These are phyloP conservation scores for Lumbricus terrestris DNA, from an alignment of 2,888 invertebrate genomes.

Conservation along the genomic window DNA sequence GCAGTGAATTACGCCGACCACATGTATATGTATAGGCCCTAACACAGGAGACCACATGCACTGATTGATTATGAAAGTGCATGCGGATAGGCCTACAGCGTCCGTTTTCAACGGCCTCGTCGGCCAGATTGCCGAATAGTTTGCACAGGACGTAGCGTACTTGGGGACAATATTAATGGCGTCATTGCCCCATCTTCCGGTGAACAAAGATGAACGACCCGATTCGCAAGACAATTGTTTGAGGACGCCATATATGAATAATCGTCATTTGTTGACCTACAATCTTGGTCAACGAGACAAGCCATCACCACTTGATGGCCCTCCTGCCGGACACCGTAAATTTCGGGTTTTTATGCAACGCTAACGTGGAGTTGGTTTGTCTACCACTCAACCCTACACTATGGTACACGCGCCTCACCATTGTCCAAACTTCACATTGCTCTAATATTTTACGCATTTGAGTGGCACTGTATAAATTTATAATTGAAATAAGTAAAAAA, in stretches of 20 bases:
- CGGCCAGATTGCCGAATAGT: background rate
- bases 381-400: background rate
- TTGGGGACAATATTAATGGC: background rate
- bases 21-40: too few relatives aligned
- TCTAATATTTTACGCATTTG: too few relatives aligned
- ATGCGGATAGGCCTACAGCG: background rate
- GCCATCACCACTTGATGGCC: background rate
- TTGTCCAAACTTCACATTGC: background rate
- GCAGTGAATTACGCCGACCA: background rate
- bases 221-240: background rate
- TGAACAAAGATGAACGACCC: background rate
- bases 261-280: background rate
- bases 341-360: background rate
- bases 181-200: background rate
- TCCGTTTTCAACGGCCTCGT: background rate
- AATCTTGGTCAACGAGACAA: background rate
- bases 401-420: too few relatives aligned
- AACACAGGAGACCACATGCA: background rate
- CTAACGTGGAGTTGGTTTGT: background rate
- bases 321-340: background rate
- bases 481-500: too few relatives aligned
- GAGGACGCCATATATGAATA: background rate
- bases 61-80: slow-evolving; percentile 3
- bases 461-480: too few relatives aligned
- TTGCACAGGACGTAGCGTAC: background rate